Percentiles rank a stretch among this genome's conserved stretches.
Conservation (phyloP, 2,113 vertebrate genomes). For the Capreolus pygargus region DNA sequence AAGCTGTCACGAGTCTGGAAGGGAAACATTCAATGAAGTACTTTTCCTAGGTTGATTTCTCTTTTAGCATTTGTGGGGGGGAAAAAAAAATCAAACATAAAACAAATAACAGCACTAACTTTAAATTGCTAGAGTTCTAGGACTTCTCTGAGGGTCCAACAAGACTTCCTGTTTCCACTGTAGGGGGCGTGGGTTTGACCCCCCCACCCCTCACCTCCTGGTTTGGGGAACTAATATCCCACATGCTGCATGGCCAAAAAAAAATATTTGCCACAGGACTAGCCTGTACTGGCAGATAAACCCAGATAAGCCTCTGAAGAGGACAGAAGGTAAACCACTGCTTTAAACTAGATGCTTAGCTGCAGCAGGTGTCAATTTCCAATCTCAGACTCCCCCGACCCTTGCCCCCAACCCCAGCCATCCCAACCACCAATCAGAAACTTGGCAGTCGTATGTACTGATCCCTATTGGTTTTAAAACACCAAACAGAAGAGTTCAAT, state of each 20-base stretch:
- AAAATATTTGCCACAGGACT: background rate
- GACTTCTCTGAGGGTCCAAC: background rate
- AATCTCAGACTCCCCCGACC: background rate
- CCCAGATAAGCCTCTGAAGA: background rate
- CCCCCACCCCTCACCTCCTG: no score
- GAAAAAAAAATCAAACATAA: background rate
- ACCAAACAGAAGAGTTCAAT: background rate
- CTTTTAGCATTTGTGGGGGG: background rate
- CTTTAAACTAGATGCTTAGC: background rate
- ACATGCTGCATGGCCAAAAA: background rate
- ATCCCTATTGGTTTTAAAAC: background rate
- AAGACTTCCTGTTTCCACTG: background rate
- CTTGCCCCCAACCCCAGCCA: background rate
- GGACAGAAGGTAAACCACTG: background rate
- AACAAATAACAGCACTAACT: constrained; percentile 1
- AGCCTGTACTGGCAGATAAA: background rate
- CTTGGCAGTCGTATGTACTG: background rate
- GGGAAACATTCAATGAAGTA: background rate
- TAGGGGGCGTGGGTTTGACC: background rate
- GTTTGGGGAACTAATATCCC: background rate
- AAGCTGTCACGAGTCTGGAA: background rate
- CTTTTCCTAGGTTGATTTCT: background rate
- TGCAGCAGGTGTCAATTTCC: background rate
- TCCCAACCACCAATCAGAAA: background rate
- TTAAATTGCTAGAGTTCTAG: background rate